Percentiles rank a stretch among this genome's conserved stretches.
phyloP scores from a whole-genome alignment of 2,888 invertebrate genomes.

The Eilema griseolum region DNA sequence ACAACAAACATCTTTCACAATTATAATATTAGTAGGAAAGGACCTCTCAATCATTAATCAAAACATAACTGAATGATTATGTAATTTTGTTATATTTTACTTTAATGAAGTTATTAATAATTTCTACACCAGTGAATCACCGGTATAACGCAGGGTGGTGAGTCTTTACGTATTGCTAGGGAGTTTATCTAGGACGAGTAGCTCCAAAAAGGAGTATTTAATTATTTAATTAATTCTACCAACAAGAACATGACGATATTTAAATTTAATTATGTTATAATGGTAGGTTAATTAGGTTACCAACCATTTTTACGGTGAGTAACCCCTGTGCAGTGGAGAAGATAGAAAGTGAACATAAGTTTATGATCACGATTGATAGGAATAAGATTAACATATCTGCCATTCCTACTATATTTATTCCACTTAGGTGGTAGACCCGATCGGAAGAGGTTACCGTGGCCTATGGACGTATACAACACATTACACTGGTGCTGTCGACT shows the following conservation, averaged over 20 bases:
- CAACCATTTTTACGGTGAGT: not conserved
- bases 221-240: not conserved
- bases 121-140: not conserved
- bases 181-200: not conserved
- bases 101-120: not conserved
- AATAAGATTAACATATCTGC: not conserved
- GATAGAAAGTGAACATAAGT: not conserved
- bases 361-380: not conserved
- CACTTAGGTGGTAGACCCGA: too few species aligned
- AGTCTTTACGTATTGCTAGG: not conserved
- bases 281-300: not conserved
- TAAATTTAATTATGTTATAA: not conserved
- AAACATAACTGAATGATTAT: not conserved
- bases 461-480: too few species aligned
- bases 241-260: not conserved
- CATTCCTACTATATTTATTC: not conserved
- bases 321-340: not conserved
- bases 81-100: not conserved
- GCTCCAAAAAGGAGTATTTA: constrained; percentile 1
- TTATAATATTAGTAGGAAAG: not conserved
- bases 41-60: not conserved
- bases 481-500: too few species aligned
- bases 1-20: too few species aligned
- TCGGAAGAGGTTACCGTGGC: too few species aligned
- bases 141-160: not conserved